Evolutionary conservation across 1,140 invertebrate species (phyloP).

Genomic region (Parasteatoda tepidariorum): DNA sequence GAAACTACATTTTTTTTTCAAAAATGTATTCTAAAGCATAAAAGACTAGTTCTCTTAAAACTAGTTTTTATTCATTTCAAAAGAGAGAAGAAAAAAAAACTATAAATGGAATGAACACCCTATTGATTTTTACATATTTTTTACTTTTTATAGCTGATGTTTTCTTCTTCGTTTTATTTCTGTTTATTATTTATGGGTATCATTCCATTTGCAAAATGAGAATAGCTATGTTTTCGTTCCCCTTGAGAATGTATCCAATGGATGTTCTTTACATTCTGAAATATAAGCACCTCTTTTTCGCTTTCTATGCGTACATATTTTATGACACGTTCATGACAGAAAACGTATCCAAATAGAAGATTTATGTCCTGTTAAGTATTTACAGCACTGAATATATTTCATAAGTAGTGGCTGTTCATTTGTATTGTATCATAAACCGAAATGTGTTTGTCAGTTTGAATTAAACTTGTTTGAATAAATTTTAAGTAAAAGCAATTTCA

Average conservation of each 20-base stretch:
- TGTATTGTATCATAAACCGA: too few species aligned
- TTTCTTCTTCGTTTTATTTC: conserved; percentile 10
- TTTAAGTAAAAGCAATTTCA: too few species aligned
- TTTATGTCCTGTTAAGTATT: conserved; percentile 16
- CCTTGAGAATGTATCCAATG: background rate
- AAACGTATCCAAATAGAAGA: background rate
- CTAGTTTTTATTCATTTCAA: too few species aligned
- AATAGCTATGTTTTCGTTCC: conserved; percentile 39
- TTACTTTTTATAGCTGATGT: conserved; percentile 5
- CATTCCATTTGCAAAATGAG: conserved; percentile 50
- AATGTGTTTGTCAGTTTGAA: too few species aligned
- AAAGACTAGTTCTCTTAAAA: too few species aligned
- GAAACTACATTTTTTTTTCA: too few species aligned
- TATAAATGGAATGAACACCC: background rate
- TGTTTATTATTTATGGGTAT: conserved; percentile 43
- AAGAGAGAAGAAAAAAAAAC: too few species aligned
- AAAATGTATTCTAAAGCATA: too few species aligned
- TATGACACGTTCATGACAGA: background rate
- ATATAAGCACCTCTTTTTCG: too few species aligned
- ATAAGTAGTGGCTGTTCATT: background rate
- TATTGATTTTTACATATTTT: conserved; percentile 34
- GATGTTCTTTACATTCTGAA: background rate
- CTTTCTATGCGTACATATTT: background rate
- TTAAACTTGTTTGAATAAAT: too few species aligned
- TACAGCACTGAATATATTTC: background rate